phyloP scores from a whole-genome alignment of 2,888 invertebrate species.

The Smittia aterrima region DNA sequence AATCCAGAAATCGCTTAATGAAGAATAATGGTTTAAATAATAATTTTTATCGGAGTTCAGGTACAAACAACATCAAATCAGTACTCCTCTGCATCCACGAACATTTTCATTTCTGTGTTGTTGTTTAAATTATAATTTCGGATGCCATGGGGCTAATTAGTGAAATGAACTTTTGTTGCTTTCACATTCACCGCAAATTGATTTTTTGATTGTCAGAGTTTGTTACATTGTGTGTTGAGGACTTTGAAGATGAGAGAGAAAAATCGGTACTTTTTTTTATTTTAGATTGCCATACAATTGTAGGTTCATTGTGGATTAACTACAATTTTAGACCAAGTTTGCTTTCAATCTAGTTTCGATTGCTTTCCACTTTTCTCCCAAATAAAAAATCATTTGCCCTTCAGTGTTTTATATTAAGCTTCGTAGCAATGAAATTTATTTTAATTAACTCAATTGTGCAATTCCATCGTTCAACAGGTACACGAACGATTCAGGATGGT shows the following conservation, averaged over 20 bases:
- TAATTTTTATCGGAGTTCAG: slow-evolving; percentile 40
- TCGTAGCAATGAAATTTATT: background rate
- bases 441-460: background rate
- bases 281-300: too few relatives aligned
- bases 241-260: slow-evolving; percentile 5
- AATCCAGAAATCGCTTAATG: slow-evolving; percentile 35
- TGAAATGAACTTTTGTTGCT: background rate
- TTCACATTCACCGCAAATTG: slow-evolving; percentile 5
- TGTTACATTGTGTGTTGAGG: background rate
- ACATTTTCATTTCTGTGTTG: background rate
- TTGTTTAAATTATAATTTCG: background rate
- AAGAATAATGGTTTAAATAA: slow-evolving; percentile 41
- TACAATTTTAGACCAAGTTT: too few relatives aligned
- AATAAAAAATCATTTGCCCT: too few relatives aligned
- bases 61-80: slow-evolving; percentile 25
- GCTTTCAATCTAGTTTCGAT: too few relatives aligned
- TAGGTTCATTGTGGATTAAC: too few relatives aligned
- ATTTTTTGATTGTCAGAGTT: slow-evolving; percentile 4
- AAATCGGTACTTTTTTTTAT: too few relatives aligned
- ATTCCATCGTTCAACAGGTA: slow-evolving; percentile 46
- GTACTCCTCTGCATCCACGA: background rate
- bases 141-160: background rate
- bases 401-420: background rate
- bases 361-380: too few relatives aligned
- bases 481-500: slow-evolving; percentile 65